phyloP scores from a whole-genome alignment of 2,888 invertebrate species.

The Arenicola marina region DNA sequence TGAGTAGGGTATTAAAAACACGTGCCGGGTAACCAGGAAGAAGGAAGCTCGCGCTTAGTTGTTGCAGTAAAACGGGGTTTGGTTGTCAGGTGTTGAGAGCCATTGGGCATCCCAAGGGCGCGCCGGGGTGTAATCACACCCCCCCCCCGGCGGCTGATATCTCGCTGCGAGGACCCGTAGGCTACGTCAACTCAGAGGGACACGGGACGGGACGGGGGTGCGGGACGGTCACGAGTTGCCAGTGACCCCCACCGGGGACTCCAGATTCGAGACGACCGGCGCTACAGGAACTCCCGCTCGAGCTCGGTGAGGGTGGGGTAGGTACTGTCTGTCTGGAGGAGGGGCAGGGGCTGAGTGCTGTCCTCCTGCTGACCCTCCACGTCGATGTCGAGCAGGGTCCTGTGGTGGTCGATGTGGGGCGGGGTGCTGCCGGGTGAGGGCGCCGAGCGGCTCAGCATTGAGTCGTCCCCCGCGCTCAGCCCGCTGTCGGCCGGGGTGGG shows the following conservation, averaged over 20 bases:
- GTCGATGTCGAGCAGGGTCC: slow-evolving; percentile 58
- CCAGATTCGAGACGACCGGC: not conserved
- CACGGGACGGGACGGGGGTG: not conserved
- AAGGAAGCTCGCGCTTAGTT: not conserved
- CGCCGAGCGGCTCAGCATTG: slow-evolving; percentile 59
- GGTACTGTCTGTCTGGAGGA: slow-evolving; percentile 6
- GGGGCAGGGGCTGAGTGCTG: slow-evolving; percentile 48
- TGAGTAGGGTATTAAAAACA: too few relatives aligned
- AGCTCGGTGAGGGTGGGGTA: slow-evolving; percentile 23
- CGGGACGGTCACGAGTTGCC: not conserved
- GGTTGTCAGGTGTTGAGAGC: too few relatives aligned
- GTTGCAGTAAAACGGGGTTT: not conserved
- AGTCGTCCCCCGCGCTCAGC: slow-evolving; percentile 74
- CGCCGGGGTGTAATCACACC: not conserved
- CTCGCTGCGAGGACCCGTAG: not conserved
- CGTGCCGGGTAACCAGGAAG: not conserved
- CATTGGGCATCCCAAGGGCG: too few relatives aligned
- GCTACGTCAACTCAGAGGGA: not conserved
- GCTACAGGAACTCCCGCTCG: slow-evolving; percentile 26
- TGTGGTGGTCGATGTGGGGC: slow-evolving; percentile 46
- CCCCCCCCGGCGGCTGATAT: not conserved
- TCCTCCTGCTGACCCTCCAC: slow-evolving; percentile 59
- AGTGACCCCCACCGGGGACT: not conserved
- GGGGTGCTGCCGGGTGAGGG: slow-evolving; percentile 23
- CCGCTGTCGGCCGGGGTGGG: slow-evolving; percentile 52